Percentiles rank a stretch among this genome's conserved stretches.
Evolutionary conservation across 2,113 vertebrate species (phyloP).

Genomic region (Lepus timidus): DNA sequence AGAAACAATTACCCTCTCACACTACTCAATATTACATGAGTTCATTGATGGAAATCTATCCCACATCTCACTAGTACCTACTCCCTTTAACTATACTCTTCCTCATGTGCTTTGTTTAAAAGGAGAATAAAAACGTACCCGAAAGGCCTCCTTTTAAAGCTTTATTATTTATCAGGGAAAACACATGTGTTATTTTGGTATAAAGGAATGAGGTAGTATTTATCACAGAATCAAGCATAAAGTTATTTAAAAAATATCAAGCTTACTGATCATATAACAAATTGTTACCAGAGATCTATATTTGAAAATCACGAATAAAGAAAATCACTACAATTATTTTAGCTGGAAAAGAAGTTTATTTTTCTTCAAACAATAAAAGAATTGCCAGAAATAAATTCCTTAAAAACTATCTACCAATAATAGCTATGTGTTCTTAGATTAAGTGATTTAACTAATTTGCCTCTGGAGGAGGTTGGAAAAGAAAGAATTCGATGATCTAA

Average conservation of each 20-base stretch:
- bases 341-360: constrained; percentile 4
- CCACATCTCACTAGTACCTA: background rate
- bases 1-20: background rate
- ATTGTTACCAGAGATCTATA: background rate
- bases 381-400: background rate
- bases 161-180: background rate
- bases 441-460: constrained; percentile 12
- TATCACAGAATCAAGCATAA: background rate
- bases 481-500: background rate
- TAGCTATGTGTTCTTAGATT: background rate
- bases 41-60: background rate
- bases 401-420: background rate
- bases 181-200: background rate
- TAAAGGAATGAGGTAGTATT: background rate
- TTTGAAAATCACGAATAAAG: background rate
- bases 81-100: background rate
- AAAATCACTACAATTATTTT: background rate
- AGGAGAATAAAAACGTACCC: background rate
- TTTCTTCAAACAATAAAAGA: constrained; percentile 12
- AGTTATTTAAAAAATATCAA: background rate
- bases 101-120: background rate
- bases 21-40: background rate
- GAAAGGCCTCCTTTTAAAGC: background rate
- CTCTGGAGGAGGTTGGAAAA: too few relatives aligned
- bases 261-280: background rate